These are phyloP conservation scores for Nowickia ferox DNA, from an alignment of 2,888 invertebrate species.

Conservation along the genomic window DNA sequence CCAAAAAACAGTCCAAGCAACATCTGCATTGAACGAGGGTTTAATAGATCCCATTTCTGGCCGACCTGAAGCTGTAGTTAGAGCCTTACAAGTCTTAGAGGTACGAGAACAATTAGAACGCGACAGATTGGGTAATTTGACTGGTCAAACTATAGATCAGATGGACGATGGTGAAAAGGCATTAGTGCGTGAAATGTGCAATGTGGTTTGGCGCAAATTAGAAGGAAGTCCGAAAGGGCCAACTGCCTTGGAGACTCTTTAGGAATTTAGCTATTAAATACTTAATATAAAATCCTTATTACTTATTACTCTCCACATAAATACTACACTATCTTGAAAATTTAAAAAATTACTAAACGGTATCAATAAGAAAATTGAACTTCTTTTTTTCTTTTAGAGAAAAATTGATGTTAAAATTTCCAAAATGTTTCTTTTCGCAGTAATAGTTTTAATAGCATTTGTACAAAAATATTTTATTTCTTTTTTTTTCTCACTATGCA, in stretches of 20 bases:
- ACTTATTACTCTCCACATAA: not conserved
- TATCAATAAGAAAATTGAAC: slow-evolving; percentile 16
- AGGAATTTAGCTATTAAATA: slow-evolving; percentile 69
- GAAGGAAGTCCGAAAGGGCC: slow-evolving; percentile 89
- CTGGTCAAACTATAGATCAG: slow-evolving; percentile 84
- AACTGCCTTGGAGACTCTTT: slow-evolving; percentile 80
- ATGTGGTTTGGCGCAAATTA: slow-evolving; percentile 95
- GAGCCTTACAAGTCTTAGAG: slow-evolving; percentile 95
- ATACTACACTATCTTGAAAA: not conserved
- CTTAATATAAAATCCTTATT: not conserved
- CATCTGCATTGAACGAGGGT: slow-evolving; percentile 69
- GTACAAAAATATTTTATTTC: slow-evolving; percentile 61
- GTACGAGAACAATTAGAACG: slow-evolving; percentile 94
- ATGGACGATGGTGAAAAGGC: slow-evolving; percentile 95
- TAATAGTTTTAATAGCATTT: slow-evolving; percentile 53
- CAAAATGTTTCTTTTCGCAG: not conserved
- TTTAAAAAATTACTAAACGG: not conserved
- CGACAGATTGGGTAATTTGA: slow-evolving; percentile 84
- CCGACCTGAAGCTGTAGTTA: slow-evolving; percentile 95
- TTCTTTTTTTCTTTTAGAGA: slow-evolving; percentile 52
- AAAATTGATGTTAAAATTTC: slow-evolving; percentile 53
- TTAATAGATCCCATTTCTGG: slow-evolving; percentile 84
- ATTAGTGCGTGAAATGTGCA: slow-evolving; percentile 97
- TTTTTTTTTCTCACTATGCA: not conserved
- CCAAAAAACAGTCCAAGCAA: slow-evolving; percentile 72